Conservation (phyloP, 2,797 vertebrate genomes). For the Myotis daubentonii region DNA sequence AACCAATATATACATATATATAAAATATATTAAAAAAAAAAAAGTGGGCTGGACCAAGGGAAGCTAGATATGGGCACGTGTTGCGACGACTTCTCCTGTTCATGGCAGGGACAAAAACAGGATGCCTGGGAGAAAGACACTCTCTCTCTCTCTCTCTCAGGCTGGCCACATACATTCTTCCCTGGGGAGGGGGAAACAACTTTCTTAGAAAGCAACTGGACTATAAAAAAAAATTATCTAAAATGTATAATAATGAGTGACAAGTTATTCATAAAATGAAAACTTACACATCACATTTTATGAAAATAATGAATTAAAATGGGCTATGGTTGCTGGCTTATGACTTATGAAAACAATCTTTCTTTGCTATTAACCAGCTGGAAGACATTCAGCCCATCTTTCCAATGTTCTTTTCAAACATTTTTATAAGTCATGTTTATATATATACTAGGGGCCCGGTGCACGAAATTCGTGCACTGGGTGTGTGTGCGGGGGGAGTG, state of each 20-base stretch:
- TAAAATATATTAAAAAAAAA: no score
- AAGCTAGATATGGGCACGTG: neutral
- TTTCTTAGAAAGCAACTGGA: neutral
- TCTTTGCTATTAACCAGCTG: neutral
- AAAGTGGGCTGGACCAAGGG: neutral
- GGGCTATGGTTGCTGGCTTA: neutral
- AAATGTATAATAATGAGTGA: neutral
- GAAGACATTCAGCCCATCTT: neutral
- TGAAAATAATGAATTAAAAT: neutral
- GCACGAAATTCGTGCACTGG: no score
- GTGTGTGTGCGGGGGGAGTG: no score
- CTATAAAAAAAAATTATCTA: neutral
- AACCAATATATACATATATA: no score
- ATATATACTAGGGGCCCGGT: no score
- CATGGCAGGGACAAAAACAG: neutral
- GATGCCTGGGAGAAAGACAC: neutral
- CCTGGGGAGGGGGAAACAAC: neutral
- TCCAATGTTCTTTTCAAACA: neutral
- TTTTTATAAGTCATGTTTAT: neutral
- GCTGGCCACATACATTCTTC: neutral
- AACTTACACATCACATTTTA: neutral
- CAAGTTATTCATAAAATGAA: slow-evolving; percentile 5
- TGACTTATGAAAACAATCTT: neutral
- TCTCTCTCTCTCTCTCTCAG: no score
- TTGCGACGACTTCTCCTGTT: neutral